A percentile compares a stretch with the other conserved stretches of the same genome.
Evolutionary conservation across 1,140 invertebrate genomes (phyloP).

Genomic region (Schlechtendalia chinensis): DNA sequence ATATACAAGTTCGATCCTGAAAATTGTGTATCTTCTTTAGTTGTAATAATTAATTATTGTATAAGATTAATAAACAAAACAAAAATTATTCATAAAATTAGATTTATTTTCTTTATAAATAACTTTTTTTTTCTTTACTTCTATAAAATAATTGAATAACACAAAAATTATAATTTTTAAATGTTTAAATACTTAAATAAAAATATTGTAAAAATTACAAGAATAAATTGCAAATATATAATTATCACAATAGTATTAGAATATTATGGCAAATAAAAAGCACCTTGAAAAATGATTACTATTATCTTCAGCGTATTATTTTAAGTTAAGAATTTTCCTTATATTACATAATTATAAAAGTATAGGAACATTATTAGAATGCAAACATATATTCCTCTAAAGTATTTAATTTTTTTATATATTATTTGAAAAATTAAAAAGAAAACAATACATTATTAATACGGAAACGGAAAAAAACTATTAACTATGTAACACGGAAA

Average conservation of each 20-base stretch:
- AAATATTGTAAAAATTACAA: background rate
- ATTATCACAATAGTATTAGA: conserved; percentile 25
- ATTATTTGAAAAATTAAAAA: conserved; percentile 5
- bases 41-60: background rate
- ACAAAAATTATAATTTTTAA: background rate
- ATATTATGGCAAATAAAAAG: conserved; percentile 4
- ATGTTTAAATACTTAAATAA: background rate
- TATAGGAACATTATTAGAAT: conserved; percentile 33
- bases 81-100: background rate
- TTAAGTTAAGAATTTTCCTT: too few species aligned
- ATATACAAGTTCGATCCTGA: background rate
- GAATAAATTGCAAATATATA: conserved; percentile 12
- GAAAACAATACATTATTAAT: conserved; percentile 24
- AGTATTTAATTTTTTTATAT: conserved; percentile 3
- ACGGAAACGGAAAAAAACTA: too few species aligned
- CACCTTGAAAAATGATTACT: background rate
- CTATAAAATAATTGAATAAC: background rate
- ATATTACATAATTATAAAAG: background rate
- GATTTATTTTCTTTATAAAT: background rate
- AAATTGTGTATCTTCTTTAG: too few species aligned
- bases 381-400: background rate
- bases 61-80: conserved; percentile 9
- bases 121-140: background rate
- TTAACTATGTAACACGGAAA: background rate
- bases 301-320: background rate